Conservation (phyloP, 2,797 vertebrate genomes). For the Orestias chungarensis region DNA sequence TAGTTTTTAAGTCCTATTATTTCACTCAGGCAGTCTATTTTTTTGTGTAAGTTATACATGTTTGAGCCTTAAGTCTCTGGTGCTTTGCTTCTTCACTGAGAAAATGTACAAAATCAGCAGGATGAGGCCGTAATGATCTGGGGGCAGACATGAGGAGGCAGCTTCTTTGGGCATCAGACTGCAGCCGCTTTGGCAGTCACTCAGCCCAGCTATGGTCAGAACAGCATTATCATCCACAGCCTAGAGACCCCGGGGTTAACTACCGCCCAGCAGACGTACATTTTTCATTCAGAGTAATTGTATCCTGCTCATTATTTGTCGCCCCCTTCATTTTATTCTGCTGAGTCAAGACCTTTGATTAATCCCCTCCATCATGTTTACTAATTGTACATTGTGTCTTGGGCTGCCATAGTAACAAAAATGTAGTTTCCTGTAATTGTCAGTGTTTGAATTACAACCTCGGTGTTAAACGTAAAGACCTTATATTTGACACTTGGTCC, state of each 20-base stretch:
- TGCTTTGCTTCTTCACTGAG: not conserved
- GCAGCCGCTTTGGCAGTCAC: not conserved
- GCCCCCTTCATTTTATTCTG: not conserved
- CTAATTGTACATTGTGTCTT: not conserved
- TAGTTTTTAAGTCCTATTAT: too few relatives aligned
- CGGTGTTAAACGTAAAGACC: not conserved
- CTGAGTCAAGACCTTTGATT: slow-evolving; percentile 1
- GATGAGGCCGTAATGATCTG: not conserved
- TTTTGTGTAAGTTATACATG: not conserved
- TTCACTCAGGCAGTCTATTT: not conserved
- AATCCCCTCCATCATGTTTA: not conserved
- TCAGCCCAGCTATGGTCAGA: not conserved
- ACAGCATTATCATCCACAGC: not conserved
- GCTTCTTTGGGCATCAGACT: not conserved
- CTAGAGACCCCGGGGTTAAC: not conserved
- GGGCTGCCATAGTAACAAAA: not conserved
- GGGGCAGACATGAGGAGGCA: not conserved
- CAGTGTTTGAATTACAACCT: not conserved
- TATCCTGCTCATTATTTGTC: not conserved
- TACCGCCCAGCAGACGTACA: not conserved
- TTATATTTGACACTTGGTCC: not conserved
- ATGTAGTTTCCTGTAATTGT: not conserved
- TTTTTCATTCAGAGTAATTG: slow-evolving; percentile 2
- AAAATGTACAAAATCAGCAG: not conserved
- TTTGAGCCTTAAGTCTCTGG: not conserved